Conservation (phyloP, 2,888 invertebrate genomes). For the Phyllotreta cruciferae region DNA sequence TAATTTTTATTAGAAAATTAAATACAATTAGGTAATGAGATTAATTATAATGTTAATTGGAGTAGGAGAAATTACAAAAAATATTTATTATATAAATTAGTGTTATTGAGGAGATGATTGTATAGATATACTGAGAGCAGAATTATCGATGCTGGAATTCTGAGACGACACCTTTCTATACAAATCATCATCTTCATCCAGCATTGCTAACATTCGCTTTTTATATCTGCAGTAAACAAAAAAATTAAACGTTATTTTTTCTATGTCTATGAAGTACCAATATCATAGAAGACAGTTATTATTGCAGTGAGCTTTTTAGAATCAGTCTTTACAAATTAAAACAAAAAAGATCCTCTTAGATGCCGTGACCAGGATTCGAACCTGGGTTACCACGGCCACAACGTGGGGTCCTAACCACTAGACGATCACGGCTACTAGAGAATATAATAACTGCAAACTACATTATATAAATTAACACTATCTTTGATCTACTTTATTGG, state of each 20-base stretch:
- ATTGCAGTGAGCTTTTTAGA: background rate
- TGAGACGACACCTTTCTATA: slow-evolving; percentile 53
- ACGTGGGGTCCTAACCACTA: slow-evolving; percentile 64
- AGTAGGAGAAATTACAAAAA: no score
- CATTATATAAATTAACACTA: no score
- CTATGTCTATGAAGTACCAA: no score
- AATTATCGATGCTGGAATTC: slow-evolving; percentile 53
- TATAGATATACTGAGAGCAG: slow-evolving; percentile 54
- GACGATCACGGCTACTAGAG: slow-evolving; percentile 54
- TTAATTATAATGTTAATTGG: no score
- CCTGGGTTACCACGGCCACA: slow-evolving; percentile 70
- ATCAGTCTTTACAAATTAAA: no score
- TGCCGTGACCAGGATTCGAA: slow-evolving; percentile 67
- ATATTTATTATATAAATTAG: no score
- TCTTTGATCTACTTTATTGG: no score
- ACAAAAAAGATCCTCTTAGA: no score
- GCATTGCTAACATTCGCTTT: slow-evolving; percentile 76
- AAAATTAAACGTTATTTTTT: slow-evolving; percentile 10
- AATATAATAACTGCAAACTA: no score
- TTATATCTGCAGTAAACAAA: slow-evolving; percentile 76
- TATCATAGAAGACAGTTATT: no score
- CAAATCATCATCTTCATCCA: slow-evolving; percentile 78
- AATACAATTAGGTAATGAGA: no score
- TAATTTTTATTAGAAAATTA: no score
- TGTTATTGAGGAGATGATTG: slow-evolving; percentile 35